Conservation (phyloP, 2,888 invertebrate genomes). For the Anarsia innoxiella region DNA sequence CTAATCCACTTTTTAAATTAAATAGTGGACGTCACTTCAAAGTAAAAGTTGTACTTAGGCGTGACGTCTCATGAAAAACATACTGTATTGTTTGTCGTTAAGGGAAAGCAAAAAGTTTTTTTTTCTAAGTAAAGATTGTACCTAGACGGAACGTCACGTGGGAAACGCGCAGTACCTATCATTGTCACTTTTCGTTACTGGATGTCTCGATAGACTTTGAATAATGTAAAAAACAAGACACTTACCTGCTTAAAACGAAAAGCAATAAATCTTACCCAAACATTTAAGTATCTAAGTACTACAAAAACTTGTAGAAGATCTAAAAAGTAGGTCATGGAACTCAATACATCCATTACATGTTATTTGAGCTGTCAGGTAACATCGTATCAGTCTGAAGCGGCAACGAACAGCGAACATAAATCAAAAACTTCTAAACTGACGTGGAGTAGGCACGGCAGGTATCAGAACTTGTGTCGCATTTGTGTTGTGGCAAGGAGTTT, state of each 20-base stretch:
- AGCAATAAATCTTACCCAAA: background rate
- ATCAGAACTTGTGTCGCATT: constrained; percentile 25
- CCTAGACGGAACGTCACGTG: no score
- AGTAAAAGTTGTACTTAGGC: no score
- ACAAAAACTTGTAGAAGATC: background rate
- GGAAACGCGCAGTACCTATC: no score
- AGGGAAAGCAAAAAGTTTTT: no score
- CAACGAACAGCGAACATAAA: constrained; percentile 35
- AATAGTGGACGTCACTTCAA: no score
- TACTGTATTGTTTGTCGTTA: no score
- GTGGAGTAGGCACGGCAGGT: constrained; percentile 32
- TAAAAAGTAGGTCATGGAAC: background rate
- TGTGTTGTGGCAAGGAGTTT: constrained; percentile 12
- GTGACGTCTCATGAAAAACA: no score
- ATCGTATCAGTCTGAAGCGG: constrained; percentile 16
- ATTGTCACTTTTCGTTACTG: no score
- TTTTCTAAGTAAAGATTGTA: no score
- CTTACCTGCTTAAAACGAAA: no score
- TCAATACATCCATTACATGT: constrained; percentile 9
- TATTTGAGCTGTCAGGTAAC: constrained; percentile 4
- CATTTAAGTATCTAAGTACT: background rate
- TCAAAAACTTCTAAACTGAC: constrained; percentile 55
- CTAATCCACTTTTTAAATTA: no score
- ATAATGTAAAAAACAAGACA: background rate
- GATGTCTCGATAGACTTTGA: no score